phyloP scores from a whole-genome alignment of 2,888 invertebrate genomes.

The Suillia variegata region DNA sequence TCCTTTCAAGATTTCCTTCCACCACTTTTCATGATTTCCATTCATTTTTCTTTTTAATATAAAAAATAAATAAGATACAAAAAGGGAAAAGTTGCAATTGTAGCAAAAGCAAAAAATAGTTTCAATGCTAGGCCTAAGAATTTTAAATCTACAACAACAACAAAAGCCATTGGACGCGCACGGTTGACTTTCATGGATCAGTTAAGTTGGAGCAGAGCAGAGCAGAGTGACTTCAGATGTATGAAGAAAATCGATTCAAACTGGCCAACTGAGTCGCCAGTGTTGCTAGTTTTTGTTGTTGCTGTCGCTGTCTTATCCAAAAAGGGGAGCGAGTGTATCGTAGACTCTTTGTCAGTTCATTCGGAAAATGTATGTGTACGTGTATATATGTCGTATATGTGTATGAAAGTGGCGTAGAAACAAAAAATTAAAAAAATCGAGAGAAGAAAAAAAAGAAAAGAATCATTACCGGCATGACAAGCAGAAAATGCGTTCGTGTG shows the following conservation, averaged over 20 bases:
- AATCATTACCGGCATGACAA: conserved; percentile 54
- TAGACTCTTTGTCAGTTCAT: too few relatives aligned
- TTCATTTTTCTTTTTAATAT: conserved; percentile 10
- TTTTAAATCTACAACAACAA: conserved; percentile 10
- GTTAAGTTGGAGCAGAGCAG: conserved; percentile 47
- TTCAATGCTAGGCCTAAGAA: too few relatives aligned
- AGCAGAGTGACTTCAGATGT: too few relatives aligned
- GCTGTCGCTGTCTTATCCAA: too few relatives aligned
- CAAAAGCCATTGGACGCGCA: conserved; percentile 36
- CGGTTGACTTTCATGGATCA: conserved; percentile 57
- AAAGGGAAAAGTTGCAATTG: too few relatives aligned
- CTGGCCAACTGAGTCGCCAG: background rate
- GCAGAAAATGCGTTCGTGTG: conserved; percentile 50
- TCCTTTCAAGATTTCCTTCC: conserved; percentile 11
- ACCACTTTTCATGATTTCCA: conserved; percentile 22
- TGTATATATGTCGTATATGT: too few relatives aligned
- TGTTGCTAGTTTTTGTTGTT: too few relatives aligned
- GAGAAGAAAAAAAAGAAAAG: background rate
- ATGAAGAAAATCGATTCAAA: background rate
- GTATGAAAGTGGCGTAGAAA: too few relatives aligned
- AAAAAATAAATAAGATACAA: conserved; percentile 2
- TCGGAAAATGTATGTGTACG: too few relatives aligned
- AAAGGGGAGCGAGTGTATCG: background rate
- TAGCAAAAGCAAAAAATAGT: too few relatives aligned
- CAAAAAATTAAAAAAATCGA: background rate